Conservation (phyloP, 2,113 vertebrate genomes). For the Holacanthus passer region DNA sequence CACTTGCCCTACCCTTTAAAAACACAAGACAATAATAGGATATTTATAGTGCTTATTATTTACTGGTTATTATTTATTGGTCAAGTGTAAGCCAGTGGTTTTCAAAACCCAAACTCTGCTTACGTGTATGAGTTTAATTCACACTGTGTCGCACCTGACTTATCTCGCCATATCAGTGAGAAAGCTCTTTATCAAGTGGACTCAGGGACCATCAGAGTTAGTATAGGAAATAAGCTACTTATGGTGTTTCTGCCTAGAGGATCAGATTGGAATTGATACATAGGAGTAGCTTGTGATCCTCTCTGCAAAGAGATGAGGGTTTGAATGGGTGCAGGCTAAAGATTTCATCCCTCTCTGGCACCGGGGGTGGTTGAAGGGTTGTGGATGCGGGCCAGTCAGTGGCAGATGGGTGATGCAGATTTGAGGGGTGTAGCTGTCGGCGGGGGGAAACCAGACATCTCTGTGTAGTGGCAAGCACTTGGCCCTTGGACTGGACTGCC, state of each 20-base stretch:
- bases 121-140: neutral
- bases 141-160: neutral
- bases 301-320: conserved; percentile 45
- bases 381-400: conserved; percentile 47
- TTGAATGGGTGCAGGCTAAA: conserved; percentile 33
- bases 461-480: neutral
- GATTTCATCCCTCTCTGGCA: conserved; percentile 50
- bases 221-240: conserved; percentile 63
- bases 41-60: neutral
- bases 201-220: conserved; percentile 40
- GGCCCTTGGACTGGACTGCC: neutral
- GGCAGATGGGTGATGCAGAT: conserved; percentile 67
- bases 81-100: neutral
- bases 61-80: too few species aligned
- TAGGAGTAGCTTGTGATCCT: conserved; percentile 47
- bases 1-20: neutral
- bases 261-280: conserved; percentile 48
- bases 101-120: conserved; percentile 1
- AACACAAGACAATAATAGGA: neutral
- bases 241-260: conserved; percentile 35
- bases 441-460: conserved; percentile 26
- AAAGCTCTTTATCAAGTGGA: conserved; percentile 52
- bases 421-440: conserved; percentile 35
- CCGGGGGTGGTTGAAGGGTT: conserved; percentile 17
- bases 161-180: conserved; percentile 23